Evolutionary conservation across 1,140 invertebrate genomes (phyloP), one percentile per base, ranked within the genome.

Genomic region (Paracyclopina nana): DNA sequence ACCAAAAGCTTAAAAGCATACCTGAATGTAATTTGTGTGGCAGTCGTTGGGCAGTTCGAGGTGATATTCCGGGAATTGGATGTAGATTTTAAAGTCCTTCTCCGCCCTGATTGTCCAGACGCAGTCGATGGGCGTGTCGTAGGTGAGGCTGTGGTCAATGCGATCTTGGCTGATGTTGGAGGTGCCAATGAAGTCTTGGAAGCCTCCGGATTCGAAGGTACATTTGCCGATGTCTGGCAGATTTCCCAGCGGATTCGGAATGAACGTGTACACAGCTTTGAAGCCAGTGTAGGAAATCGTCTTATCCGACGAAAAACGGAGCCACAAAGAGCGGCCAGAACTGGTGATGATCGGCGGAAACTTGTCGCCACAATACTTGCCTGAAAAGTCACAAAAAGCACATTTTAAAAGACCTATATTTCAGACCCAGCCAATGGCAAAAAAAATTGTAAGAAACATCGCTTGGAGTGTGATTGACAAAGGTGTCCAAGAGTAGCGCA

Each of bases 281-380:
- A 91, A 90, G 1, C 85, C 85, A 14, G 65, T 66, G 58, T 79
- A 80, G 61, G 86, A 77, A 54, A 88, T 82, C 57, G 76, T 80
- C 50, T 80, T 78, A 58, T 91, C 84, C 1, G 81, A 82, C 48
- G 73, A 73, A 65, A 91, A 91, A 41, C 76, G 70, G 11, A 88
- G 66, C 82, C 82, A 88, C 22, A 91, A 70, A 60, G 77, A 76
- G 12, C 79, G 68, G 38, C 77, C 75, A 31, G 75, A 73, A 3
- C 81, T 84, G 24, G 72, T 74, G 54, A 87, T 73, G 59, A 78
- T 72, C 1, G 76, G 75, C 6, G 85, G 84, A 60, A 82, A 84
- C 46, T 73, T 68, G 16, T 71, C 69, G 28, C 82, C 83, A 58
- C 85, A 90, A 59, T 69, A 82, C 55, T 50, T 50, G 11, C 48